A percentile compares a stretch with the other conserved stretches of the same genome.
Conservation (phyloP, 2,797 vertebrate genomes). For the Gymnothorax javanicus region DNA sequence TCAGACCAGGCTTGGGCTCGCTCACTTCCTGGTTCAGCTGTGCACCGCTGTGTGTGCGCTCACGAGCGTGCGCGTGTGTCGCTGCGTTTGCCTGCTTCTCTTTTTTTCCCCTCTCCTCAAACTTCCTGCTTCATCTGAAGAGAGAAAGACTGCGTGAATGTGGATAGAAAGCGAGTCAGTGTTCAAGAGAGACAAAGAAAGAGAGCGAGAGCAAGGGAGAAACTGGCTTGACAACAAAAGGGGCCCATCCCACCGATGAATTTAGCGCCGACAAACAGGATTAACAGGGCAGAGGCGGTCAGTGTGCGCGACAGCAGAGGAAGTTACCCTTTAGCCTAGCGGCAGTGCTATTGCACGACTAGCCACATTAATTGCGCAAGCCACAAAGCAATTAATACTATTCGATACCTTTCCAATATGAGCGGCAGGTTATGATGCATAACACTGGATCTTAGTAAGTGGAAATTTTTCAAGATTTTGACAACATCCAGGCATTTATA, state of each 20-base stretch:
- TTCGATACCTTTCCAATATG: background rate
- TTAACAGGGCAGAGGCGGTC: constrained; percentile 43
- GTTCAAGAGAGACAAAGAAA: constrained; percentile 12
- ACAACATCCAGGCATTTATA: background rate
- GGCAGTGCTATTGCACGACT: background rate
- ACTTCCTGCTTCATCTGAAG: constrained; percentile 49
- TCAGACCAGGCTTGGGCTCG: constrained; percentile 49
- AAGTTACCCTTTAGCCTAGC: background rate
- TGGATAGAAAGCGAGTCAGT: background rate
- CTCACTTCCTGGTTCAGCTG: constrained; percentile 69
- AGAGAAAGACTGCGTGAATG: constrained; percentile 9
- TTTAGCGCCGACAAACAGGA: constrained; percentile 53
- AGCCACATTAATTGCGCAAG: background rate
- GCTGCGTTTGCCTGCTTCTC: background rate
- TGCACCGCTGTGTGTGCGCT: constrained; percentile 22
- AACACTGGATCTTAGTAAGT: background rate
- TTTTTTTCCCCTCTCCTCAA: background rate
- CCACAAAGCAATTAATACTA: background rate
- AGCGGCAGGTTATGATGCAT: background rate
- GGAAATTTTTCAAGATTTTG: background rate
- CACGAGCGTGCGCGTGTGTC: too few species aligned
- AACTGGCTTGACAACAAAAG: constrained; percentile 42
- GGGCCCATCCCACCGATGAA: constrained; percentile 31
- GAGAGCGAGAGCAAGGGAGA: constrained; percentile 32
- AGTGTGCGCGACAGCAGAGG: background rate